These are phyloP conservation scores for Leucosticte australis DNA, from an alignment of 2,113 vertebrate species.

Conservation along the genomic window DNA sequence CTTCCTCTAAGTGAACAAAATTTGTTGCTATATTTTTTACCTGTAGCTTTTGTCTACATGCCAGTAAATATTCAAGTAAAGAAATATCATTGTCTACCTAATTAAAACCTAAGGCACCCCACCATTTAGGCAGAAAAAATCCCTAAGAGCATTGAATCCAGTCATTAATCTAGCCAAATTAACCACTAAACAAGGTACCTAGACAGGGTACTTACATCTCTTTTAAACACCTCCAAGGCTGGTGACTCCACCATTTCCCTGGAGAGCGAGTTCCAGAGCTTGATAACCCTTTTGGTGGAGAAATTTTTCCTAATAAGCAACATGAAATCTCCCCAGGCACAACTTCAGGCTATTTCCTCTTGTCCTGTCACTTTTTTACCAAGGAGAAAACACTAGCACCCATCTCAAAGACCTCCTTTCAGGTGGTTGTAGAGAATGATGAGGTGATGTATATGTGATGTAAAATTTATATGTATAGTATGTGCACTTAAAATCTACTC, in stretches of 20 bases:
- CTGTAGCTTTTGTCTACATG: neutral
- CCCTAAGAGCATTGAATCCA: neutral
- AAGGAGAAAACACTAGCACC: rapidly evolving
- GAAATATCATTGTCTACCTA: neutral
- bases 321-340: neutral
- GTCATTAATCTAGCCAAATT: neutral
- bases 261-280: neutral
- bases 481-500: neutral
- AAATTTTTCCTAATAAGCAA: neutral
- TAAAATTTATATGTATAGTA: neutral
- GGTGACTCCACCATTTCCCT: neutral
- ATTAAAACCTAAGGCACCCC: neutral
- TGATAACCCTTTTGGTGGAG: neutral
- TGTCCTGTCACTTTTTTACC: neutral
- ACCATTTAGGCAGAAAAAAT: neutral
- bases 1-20: neutral
- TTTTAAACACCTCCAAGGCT: neutral
- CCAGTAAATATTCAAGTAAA: neutral
- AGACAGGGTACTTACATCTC: rapidly evolving
- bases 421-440: neutral
- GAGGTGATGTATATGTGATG: too few species aligned
- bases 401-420: rapidly evolving
- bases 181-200: neutral
- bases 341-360: neutral
- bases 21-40: neutral